Evolutionary conservation across 2,797 vertebrate genomes (phyloP).

Genomic region (Spatula clypeata): DNA sequence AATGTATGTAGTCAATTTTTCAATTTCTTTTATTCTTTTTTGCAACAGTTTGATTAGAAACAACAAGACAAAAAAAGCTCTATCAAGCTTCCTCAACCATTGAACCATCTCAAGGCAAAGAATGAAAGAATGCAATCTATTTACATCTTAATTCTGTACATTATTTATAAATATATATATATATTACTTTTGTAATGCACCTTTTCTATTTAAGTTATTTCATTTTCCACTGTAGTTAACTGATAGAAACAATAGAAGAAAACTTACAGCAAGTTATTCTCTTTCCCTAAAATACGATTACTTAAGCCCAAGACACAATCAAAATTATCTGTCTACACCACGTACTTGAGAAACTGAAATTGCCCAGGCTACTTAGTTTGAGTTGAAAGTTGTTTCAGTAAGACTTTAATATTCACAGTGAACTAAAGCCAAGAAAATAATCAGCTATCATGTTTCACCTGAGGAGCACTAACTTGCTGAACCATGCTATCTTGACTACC

Average conservation of each 20-base stretch:
- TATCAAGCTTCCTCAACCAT: neutral
- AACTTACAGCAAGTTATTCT: neutral
- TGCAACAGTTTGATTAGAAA: neutral
- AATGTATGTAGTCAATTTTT: neutral
- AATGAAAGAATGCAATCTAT: neutral
- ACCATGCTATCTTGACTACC: neutral
- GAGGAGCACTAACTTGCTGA: neutral
- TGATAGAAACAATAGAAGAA: neutral
- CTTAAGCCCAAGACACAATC: neutral
- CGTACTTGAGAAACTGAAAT: neutral
- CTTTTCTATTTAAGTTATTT: neutral
- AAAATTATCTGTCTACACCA: neutral
- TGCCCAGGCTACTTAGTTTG: neutral
- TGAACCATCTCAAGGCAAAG: neutral
- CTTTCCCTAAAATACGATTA: neutral
- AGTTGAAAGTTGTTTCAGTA: neutral
- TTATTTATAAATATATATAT: neutral
- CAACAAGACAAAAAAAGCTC: neutral
- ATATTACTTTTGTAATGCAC: neutral
- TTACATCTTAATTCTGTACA: neutral
- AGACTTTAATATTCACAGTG: neutral
- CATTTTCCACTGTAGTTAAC: neutral
- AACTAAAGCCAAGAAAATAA: slow-evolving; percentile 10
- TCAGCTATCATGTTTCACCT: neutral
- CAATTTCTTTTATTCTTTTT: neutral